Base-by-base conservation (phyloP, 2,888 invertebrate species). In the Meta bourneti region DNA sequence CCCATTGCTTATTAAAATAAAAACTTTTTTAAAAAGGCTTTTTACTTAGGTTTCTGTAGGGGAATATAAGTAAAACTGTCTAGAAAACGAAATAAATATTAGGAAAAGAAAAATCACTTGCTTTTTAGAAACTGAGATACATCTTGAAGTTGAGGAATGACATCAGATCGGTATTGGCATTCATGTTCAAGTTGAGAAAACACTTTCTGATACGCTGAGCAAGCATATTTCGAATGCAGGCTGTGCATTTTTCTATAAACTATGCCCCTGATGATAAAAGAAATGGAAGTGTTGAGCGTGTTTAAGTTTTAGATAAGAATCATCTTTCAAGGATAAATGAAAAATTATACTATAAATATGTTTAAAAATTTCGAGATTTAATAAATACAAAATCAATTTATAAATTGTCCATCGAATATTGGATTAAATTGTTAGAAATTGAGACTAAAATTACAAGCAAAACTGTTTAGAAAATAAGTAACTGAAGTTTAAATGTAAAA, bases 111-210 rank as follows among this genome's bases (percentile, higher is more conserved):
- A n/a, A 69, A 7, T 19, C 13, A 51, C 83, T 80, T 92, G 81
- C 92, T 89, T 92, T 92, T 98, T 16, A 99, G 95, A 95, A 99
- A 99, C 94, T 98, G 97, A 0, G 99, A 99, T 9, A 99, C 97
- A 94, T 99, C 99, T 95, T 99, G 97, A 71, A 99, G 95, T 94
- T 99, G 99, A 0, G 99, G 99, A 94, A 99, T 99, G 94, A 98
- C 98, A 94, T 99, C 97, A 93, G 97, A 97, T 74, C 97, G 96
- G 95, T 98, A 99, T 1, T 97, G 98, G 94, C 98, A 98, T 95
- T 99, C 99, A 95, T 99, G 97, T 61, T 99, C 97, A 16, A 99
- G 96, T 74, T 99, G 95, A 0, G 98, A 98, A 94, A 99, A 98
- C 19, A 99, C 98, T 95, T 98, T 84, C 9, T 89, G 90, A 83